Base-by-base conservation (phyloP, 2,113 vertebrate species). In the Sapayoa aenigma region DNA sequence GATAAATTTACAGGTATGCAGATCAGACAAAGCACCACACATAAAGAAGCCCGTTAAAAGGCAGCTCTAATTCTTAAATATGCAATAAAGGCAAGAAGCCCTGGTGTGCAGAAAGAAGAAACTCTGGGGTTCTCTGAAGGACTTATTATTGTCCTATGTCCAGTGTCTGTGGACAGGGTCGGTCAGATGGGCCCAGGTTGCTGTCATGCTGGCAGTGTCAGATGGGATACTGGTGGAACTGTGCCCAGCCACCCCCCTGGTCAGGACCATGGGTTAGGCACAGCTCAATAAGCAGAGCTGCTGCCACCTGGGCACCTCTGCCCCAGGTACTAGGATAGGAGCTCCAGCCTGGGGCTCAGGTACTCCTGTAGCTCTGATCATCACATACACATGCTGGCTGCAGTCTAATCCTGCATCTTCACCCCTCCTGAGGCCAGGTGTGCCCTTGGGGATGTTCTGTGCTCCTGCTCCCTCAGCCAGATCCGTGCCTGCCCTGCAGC, bases 401-500 rank as follows among this genome's bases (percentile, higher is more conserved):
- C 58, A 50, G 35, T 7, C 27, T 42, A 7, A 24, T 10, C 66
- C 55, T 12, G 4, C 1, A 0, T 9, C 47, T 58, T 66, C 50
- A 17, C 15, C 35, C 6, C 17, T 91, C 22, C 63, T 4, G 47
- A 11, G 68, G 50, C 68, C 73, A 69, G 11, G 3, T 3, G 24
- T 67, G 56, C 25, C 59, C 46, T 13, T 22, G 37, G 44, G 28
- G 18, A 10, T 53, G 52, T 37, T 41, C 47, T 20, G 33, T 1
- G 1, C 66, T 79, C 35, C 79, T 67, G 71, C 41, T 66, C 44
- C 49, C 44, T 33, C 3, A 4, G 44, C 47, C 53, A 23, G 42
- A 37, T 18, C 56, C 2, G 0, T 21, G 21, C 41, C 33, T 0
- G 0, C 27, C n/a, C 37, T 41, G 44, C 0, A 0, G 33, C 44